phyloP scores from a whole-genome alignment of 1,140 invertebrate genomes.

The Lethocerus indicus region DNA sequence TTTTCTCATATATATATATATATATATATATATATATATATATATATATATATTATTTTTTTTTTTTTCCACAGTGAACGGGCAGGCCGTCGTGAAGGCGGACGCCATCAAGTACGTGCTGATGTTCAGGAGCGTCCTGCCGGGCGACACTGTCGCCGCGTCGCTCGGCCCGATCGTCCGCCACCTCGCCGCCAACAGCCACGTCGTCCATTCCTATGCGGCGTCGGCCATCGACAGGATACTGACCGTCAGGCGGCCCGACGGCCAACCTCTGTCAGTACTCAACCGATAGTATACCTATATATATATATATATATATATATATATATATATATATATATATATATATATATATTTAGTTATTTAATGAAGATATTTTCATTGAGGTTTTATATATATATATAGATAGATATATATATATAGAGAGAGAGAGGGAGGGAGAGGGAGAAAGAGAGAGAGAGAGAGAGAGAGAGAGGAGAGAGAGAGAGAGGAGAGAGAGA shows the following conservation, averaged over 20 bases:
- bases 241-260: slow-evolving; percentile 45
- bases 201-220: slow-evolving; percentile 89
- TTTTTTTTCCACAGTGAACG: slow-evolving; percentile 48
- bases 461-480: no score
- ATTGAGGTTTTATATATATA: no score
- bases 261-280: slow-evolving; percentile 35
- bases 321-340: neutral
- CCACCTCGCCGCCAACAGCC: slow-evolving; percentile 51
- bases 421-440: no score
- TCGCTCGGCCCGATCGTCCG: slow-evolving; percentile 57
- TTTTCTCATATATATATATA: neutral
- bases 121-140: slow-evolving; percentile 81
- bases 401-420: no score
- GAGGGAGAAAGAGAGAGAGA: no score
- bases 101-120: slow-evolving; percentile 93
- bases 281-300: neutral
- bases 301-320: slow-evolving; percentile 1
- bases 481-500: slow-evolving; percentile 7
- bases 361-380: no score
- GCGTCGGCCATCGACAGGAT: slow-evolving; percentile 83
- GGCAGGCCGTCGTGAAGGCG: slow-evolving; percentile 80
- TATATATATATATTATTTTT: slow-evolving; percentile 6
- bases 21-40: neutral
- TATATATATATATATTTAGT: slow-evolving; percentile 1
- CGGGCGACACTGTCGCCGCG: no score